A percentile compares a stretch with the other conserved stretches of the same genome.
Conservation (phyloP, 1,140 invertebrate genomes). For the Musca vetustissima region DNA sequence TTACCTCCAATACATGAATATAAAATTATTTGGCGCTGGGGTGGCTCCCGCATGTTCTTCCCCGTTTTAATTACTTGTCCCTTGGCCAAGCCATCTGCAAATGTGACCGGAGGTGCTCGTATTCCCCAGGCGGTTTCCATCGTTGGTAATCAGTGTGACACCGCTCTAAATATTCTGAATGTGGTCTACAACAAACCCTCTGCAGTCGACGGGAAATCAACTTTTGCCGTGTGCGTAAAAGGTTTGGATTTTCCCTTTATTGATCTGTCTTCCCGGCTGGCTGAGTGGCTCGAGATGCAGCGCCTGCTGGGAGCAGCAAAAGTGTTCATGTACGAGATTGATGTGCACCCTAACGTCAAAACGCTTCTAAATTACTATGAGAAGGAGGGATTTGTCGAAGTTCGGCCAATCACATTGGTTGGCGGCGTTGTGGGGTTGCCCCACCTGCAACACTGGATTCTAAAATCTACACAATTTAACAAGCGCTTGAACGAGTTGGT, state of each 20-base stretch:
- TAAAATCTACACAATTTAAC: constrained; percentile 52
- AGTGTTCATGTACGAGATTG: constrained; percentile 87
- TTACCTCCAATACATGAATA: background rate
- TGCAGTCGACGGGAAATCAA: constrained; percentile 53
- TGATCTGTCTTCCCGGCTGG: constrained; percentile 82
- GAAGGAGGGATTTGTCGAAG: constrained; percentile 57
- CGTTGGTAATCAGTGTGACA: constrained; percentile 77
- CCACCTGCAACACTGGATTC: constrained; percentile 60
- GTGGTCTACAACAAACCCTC: constrained; percentile 69
- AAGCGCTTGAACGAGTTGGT: constrained; percentile 72
- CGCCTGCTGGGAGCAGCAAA: constrained; percentile 83
- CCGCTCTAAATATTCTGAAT: constrained; percentile 77
- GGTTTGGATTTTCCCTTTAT: constrained; percentile 87
- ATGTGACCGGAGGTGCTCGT: constrained; percentile 62
- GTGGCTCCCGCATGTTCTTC: constrained; percentile 73
- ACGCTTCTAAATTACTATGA: constrained; percentile 68
- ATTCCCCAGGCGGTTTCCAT: constrained; percentile 82
- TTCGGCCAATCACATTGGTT: constrained; percentile 71
- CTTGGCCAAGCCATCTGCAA: constrained; percentile 68
- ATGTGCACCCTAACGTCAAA: constrained; percentile 85
- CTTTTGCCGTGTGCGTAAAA: constrained; percentile 93
- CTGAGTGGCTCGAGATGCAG: constrained; percentile 92
- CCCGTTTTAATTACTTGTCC: background rate
- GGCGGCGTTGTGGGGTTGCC: constrained; percentile 61
- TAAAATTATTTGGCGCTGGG: constrained; percentile 67